Conservation (phyloP, 2,797 vertebrate species). For the Artibeus jamaicensis region DNA sequence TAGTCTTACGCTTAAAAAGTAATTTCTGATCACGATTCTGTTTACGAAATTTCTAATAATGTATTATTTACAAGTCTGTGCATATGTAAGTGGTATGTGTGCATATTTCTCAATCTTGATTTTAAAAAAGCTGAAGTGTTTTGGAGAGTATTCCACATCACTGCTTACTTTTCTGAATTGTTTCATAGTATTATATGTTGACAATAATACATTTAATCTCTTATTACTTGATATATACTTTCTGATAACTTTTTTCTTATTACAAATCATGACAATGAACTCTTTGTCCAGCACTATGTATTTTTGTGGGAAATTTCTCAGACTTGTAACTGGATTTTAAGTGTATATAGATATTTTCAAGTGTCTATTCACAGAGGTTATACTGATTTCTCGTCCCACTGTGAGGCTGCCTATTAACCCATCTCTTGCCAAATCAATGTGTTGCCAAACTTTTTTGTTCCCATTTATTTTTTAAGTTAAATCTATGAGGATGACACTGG, state of each 20-base stretch:
- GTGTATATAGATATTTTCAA: background rate
- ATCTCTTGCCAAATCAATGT: background rate
- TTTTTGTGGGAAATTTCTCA: background rate
- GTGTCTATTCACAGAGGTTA: background rate
- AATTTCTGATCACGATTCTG: background rate
- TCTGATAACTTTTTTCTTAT: background rate
- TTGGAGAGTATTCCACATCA: background rate
- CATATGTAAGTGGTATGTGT: background rate
- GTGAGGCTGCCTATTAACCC: background rate
- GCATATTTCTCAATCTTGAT: background rate
- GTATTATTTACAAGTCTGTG: background rate
- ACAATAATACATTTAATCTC: background rate
- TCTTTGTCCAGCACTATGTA: background rate
- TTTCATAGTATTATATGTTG: background rate
- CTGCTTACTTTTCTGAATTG: background rate
- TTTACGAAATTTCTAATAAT: too few relatives aligned
- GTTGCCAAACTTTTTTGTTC: background rate
- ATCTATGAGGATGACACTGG: background rate
- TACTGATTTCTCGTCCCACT: background rate
- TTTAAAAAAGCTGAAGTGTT: background rate
- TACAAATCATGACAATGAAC: background rate
- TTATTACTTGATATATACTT: background rate
- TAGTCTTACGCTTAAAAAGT: background rate
- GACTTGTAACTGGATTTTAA: background rate
- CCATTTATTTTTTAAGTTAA: background rate